Evolutionary conservation across 1,140 invertebrate species (phyloP).

Genomic region (Micrasema minimum): DNA sequence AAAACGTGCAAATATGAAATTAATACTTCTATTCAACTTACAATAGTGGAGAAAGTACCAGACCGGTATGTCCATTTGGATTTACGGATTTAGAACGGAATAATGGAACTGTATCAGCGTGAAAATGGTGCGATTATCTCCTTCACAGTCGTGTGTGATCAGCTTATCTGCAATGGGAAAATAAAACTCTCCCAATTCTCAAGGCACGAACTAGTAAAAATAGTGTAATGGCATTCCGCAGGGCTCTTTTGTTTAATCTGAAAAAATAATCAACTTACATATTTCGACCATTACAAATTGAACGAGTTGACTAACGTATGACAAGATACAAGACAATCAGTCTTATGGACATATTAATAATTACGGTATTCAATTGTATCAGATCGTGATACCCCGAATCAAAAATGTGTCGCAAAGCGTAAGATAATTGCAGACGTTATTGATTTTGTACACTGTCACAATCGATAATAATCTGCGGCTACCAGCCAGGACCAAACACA

Average conservation of each 20-base stretch:
- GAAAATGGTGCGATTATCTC: conserved; percentile 34
- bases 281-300: no score
- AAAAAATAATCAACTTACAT: no score
- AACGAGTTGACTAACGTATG: no score
- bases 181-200: conserved; percentile 24
- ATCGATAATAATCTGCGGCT: conserved; percentile 12
- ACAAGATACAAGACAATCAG: not conserved
- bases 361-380: not conserved
- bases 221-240: conserved; percentile 1
- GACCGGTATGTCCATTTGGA: conserved; percentile 7
- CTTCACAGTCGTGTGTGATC: conserved; percentile 37
- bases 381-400: not conserved
- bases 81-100: conserved; percentile 5
- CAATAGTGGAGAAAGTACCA: conserved; percentile 1
- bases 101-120: conserved; percentile 36
- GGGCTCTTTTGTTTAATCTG: no score
- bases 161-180: conserved; percentile 31
- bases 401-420: conserved; percentile 1
- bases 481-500: conserved; percentile 9
- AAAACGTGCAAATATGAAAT: no score
- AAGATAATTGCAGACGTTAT: not conserved
- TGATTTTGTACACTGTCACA: not conserved
- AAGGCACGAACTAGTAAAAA: conserved; percentile 20
- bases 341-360: conserved; percentile 9
- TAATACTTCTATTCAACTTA: no score